Conservation (phyloP, 2,888 invertebrate species). For the Agrilus cyanescens region DNA sequence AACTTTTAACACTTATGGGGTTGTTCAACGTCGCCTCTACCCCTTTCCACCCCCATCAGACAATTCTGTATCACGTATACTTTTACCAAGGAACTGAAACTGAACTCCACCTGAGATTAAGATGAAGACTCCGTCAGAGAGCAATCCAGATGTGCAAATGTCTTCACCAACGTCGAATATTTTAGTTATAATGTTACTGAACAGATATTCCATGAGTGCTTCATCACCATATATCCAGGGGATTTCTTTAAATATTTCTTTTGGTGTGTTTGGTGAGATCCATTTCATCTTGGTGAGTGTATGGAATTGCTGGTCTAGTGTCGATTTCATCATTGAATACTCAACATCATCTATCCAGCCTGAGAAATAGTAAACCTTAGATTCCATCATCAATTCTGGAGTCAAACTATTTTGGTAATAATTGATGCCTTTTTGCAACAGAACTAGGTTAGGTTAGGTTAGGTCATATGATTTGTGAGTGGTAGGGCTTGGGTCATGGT, state of each 20-base stretch:
- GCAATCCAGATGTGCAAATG: slow-evolving; percentile 24
- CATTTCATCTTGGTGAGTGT: slow-evolving; percentile 15
- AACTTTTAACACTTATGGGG: too few species aligned
- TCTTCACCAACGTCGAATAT: slow-evolving; percentile 16
- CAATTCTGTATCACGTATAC: too few species aligned
- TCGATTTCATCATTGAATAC: slow-evolving; percentile 37
- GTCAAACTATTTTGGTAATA: too few species aligned
- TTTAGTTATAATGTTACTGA: slow-evolving; percentile 13
- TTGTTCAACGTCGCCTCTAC: too few species aligned
- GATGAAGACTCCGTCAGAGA: slow-evolving; percentile 33
- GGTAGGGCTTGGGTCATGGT: too few species aligned
- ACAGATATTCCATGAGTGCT: slow-evolving; percentile 14
- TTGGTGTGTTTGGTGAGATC: slow-evolving; percentile 40
- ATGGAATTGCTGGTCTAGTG: slow-evolving; percentile 41
- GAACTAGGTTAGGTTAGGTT: too few species aligned
- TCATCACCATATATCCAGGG: slow-evolving; percentile 18
- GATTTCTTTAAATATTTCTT: slow-evolving; percentile 28
- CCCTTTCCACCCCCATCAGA: too few species aligned
- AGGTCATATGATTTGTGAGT: too few species aligned
- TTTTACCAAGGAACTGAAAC: too few species aligned
- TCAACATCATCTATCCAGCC: slow-evolving; percentile 50
- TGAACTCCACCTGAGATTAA: slow-evolving; percentile 22
- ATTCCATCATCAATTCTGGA: too few species aligned
- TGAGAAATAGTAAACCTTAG: slow-evolving; percentile 14
- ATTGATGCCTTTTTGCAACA: too few species aligned